Conservation (phyloP, 2,888 invertebrate species). For the Didymodactylos carnosus region DNA sequence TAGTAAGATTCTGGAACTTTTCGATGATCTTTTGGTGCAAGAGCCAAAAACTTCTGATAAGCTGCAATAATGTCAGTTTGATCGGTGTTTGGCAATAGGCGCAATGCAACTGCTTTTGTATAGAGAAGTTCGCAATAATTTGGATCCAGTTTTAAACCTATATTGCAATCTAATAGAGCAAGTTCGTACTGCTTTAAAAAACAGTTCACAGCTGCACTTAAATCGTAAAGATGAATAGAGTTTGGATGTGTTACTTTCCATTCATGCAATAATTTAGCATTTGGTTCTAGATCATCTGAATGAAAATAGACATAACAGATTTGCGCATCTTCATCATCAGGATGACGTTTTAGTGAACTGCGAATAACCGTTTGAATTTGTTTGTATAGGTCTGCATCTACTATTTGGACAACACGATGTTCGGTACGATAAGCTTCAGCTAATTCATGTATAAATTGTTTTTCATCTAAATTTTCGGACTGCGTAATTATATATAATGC, state of each 20-base stretch:
- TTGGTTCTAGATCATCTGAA: background rate
- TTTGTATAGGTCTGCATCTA: background rate
- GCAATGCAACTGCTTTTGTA: constrained; percentile 1
- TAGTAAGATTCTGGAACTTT: constrained; percentile 4
- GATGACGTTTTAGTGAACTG: background rate
- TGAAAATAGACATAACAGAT: background rate
- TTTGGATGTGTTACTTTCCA: background rate
- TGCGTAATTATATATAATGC: background rate
- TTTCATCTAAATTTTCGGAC: background rate
- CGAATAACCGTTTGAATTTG: background rate
- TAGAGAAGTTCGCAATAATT: background rate
- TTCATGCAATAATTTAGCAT: background rate
- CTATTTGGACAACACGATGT: background rate
- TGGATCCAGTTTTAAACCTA: background rate
- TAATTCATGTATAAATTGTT: background rate
- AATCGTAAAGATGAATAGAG: background rate
- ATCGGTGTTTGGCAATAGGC: background rate
- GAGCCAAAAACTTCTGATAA: background rate
- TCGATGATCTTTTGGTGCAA: background rate
- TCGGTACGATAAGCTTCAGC: background rate
- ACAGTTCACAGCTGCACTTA: background rate
- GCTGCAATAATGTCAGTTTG: background rate
- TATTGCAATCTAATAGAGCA: background rate
- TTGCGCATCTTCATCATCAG: background rate
- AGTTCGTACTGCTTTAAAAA: background rate